These are phyloP conservation scores for Gallinago media DNA, from an alignment of 2,113 vertebrate species.

Conservation along the genomic window DNA sequence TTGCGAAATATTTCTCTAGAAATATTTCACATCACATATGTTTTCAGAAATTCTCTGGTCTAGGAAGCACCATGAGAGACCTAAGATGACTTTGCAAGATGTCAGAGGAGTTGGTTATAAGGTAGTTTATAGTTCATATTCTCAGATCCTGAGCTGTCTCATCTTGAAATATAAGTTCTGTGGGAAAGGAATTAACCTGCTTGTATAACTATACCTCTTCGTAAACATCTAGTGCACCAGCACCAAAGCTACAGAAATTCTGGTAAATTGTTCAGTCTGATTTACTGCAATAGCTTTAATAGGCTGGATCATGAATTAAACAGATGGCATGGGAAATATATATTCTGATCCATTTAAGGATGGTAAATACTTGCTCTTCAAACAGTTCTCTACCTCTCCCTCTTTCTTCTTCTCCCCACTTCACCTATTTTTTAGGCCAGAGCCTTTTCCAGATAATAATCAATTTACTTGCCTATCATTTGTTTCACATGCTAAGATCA, in stretches of 20 bases:
- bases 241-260: background rate
- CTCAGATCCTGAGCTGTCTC: background rate
- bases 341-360: background rate
- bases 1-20: background rate
- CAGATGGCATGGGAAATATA: background rate
- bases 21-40: background rate
- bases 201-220: background rate
- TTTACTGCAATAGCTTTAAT: background rate
- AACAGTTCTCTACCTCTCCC: background rate
- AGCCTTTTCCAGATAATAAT: background rate
- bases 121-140: background rate
- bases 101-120: background rate
- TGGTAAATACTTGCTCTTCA: background rate
- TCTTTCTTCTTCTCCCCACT: background rate
- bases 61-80: background rate
- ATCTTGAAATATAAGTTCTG: background rate
- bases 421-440: background rate
- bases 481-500: background rate
- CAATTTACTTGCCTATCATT: background rate
- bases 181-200: background rate
- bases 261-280: background rate
- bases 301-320: background rate
- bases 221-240: background rate
- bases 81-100: background rate
- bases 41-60: background rate